Evolutionary conservation across 2,888 invertebrate species (phyloP), one percentile per base, ranked within the genome.

Genomic region (Heterodera filipjevi): DNA sequence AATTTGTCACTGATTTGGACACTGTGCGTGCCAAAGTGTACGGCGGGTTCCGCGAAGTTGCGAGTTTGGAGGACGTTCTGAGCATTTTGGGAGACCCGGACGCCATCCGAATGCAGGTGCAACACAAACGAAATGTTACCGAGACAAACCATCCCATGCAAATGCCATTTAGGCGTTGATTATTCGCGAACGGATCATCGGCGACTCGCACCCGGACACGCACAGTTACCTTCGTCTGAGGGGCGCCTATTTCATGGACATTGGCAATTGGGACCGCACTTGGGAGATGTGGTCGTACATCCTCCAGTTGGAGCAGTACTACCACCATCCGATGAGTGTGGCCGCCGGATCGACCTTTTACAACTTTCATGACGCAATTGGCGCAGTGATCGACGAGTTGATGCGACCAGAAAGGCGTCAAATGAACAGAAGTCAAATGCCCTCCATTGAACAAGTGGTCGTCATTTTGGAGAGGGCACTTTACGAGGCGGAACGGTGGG

Each of bases 301-400:
- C 44, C 92, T 97, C 66, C 80, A 83, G 59, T 75, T 86, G 46
- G 85, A 86, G 74, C 85, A 85, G 75, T 72, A 74, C 82, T 85
- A 95, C 91, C 92, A 96, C 84, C 95, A 95, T 85, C 94, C 96
- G 32, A 92, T 97, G 75, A 95, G 95, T 90, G 94, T 95, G 39
- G 94, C 96, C 93, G 96, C 96, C 19, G 95, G 96, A 90, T 95
- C 95, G 89, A 95, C 95, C 82, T 92, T 97, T 81, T 93, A 95
- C 89, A 95, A 95, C 85, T 97, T 97, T 90, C 95, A 95, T 3
- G 97, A 98, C 90, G 72, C 97, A 49, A 91, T 91, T 84, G 89
- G 90, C 44, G 96, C 95, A 90, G 95, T 97, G 95, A 93, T 95
- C 90, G 95, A 95, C 6, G 32, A 39, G n/a, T 53, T 49, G 44